Percentiles rank a stretch among this genome's conserved stretches.
These are phyloP conservation scores for Trachurus trachurus DNA, from an alignment of 2,797 vertebrate species.

Conservation along the genomic window DNA sequence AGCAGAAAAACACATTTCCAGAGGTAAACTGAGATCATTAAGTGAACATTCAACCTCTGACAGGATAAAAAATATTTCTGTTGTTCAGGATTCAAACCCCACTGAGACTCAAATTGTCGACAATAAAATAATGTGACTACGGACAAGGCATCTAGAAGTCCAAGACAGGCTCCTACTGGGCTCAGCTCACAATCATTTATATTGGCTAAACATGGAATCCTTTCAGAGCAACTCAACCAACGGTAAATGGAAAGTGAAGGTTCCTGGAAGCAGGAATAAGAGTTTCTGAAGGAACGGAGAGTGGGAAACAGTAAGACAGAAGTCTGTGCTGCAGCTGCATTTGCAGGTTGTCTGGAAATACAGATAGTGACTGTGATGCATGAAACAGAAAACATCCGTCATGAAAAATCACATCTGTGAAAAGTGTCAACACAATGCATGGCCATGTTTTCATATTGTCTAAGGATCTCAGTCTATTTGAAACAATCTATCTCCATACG, in stretches of 20 bases:
- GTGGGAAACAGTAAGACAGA: constrained; percentile 32
- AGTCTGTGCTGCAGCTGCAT: neutral
- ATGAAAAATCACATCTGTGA: too few species aligned
- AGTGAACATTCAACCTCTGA: neutral
- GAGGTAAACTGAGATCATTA: neutral
- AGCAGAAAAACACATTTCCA: neutral
- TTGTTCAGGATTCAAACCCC: neutral
- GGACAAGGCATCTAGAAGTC: constrained; percentile 27
- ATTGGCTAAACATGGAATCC: constrained; percentile 76
- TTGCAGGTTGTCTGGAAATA: too few species aligned
- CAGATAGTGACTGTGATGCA: too few species aligned
- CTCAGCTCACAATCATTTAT: constrained; percentile 70
- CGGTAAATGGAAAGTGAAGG: constrained; percentile 75
- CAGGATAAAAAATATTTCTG: neutral
- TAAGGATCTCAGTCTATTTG: too few species aligned
- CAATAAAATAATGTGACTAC: constrained; percentile 28
- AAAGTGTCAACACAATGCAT: too few species aligned
- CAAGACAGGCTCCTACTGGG: constrained; percentile 73
- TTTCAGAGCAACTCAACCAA: constrained; percentile 77
- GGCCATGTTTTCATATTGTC: too few species aligned
- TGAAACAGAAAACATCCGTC: too few species aligned
- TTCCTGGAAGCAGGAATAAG: constrained; percentile 53
- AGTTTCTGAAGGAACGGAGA: constrained; percentile 15
- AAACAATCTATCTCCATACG: too few species aligned
- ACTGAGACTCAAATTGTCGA: constrained; percentile 14